Conservation (phyloP, 2,888 invertebrate species). For the Hirtodrosophila duncani region DNA sequence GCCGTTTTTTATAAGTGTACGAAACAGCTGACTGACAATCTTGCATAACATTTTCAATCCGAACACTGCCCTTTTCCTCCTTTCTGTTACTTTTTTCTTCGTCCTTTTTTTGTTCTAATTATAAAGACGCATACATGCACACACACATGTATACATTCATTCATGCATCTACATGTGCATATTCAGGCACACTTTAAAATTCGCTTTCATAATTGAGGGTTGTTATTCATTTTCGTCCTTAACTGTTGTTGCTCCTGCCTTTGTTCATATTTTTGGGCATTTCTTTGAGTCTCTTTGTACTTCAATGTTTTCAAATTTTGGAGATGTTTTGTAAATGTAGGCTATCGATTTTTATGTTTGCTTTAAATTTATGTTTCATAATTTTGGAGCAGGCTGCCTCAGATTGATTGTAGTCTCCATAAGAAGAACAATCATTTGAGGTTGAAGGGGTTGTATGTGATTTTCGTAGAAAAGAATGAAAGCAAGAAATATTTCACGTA, state of each 20-base stretch:
- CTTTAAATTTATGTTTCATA: slow-evolving; percentile 38
- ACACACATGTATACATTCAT: too few relatives aligned
- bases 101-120: slow-evolving; percentile 46
- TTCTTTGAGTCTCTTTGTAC: slow-evolving; percentile 13
- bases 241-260: slow-evolving; percentile 57
- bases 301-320: slow-evolving; percentile 10
- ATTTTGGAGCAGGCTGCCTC: too few relatives aligned
- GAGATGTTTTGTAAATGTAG: slow-evolving; percentile 47
- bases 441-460: too few relatives aligned
- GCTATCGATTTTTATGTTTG: slow-evolving; percentile 58
- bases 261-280: slow-evolving; percentile 45
- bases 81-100: slow-evolving; percentile 22
- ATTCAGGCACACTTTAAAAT: slow-evolving; percentile 19
- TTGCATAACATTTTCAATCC: too few relatives aligned
- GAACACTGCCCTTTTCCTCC: neutral
- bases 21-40: too few relatives aligned
- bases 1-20: too few relatives aligned
- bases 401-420: too few relatives aligned
- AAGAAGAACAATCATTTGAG: too few relatives aligned
- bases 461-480: too few relatives aligned
- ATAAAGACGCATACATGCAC: too few relatives aligned
- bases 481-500: too few relatives aligned
- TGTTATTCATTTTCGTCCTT: slow-evolving; percentile 48
- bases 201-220: slow-evolving; percentile 52
- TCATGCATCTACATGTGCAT: slow-evolving; percentile 17